These are phyloP conservation scores for Caenorhabditis angaria DNA, from an alignment of 2,888 invertebrate genomes.

Conservation along the genomic window DNA sequence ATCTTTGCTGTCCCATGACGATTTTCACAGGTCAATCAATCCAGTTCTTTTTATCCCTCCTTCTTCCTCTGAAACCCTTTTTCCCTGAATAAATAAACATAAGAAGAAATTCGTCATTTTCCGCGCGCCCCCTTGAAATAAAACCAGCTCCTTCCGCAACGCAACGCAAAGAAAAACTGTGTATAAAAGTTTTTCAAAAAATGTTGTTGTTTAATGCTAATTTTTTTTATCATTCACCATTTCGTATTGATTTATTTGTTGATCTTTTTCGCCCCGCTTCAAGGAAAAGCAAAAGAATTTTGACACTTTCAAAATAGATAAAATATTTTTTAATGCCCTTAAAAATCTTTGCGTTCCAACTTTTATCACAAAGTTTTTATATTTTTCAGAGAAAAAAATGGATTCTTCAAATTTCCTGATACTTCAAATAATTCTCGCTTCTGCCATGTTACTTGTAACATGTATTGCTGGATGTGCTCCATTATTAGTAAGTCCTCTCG, in stretches of 20 bases:
- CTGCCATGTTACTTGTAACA: conserved; percentile 63
- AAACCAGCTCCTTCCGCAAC: neutral
- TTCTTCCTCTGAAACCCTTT: conserved; percentile 15
- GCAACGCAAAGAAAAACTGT: too few species aligned
- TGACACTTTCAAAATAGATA: too few species aligned
- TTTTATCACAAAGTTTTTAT: too few species aligned
- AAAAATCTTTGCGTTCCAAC: too few species aligned
- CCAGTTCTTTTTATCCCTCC: conserved; percentile 2
- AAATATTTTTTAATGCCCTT: too few species aligned
- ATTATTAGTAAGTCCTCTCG: too few species aligned
- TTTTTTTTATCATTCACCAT: too few species aligned
- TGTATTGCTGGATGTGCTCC: conserved; percentile 61
- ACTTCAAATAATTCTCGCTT: conserved; percentile 55
- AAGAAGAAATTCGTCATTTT: conserved; percentile 14
- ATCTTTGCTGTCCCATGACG: neutral
- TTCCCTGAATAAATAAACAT: conserved; percentile 10
- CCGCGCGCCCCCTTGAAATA: conserved; percentile 6
- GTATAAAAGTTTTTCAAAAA: too few species aligned
- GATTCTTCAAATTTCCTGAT: neutral
- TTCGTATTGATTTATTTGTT: too few species aligned
- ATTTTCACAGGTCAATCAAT: neutral
- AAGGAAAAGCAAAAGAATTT: too few species aligned
- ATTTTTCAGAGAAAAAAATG: conserved; percentile 7
- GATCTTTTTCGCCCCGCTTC: too few species aligned
- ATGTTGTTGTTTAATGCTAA: too few species aligned